Percentiles rank a stretch among this genome's conserved stretches.
Evolutionary conservation across 2,888 invertebrate genomes (phyloP).

Genomic region (Cataglyphis livida): DNA sequence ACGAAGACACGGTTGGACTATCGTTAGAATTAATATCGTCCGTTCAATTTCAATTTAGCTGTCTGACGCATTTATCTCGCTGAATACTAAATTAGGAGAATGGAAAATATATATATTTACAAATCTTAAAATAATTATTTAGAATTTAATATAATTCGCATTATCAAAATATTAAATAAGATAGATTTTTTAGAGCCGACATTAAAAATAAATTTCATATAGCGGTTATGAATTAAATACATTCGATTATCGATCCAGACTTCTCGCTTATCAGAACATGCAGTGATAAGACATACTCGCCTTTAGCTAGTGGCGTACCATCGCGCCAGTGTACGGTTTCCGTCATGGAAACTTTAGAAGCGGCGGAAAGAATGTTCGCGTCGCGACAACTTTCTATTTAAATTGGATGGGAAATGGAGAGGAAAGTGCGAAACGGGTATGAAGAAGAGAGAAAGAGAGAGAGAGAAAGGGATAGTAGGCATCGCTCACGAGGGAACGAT

Average conservation of each 20-base stretch:
- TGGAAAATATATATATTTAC: not conserved
- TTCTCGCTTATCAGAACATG: not conserved
- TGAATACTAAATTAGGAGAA: constrained; percentile 2
- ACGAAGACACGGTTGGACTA: constrained; percentile 34
- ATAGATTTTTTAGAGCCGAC: not conserved
- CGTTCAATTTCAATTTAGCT: constrained; percentile 45
- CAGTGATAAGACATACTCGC: not conserved
- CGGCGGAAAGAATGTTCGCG: constrained; percentile 41
- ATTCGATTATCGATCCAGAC: constrained; percentile 10
- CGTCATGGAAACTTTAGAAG: constrained; percentile 46
- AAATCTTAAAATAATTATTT: not conserved
- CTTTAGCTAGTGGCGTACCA: not conserved
- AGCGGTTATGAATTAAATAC: not conserved
- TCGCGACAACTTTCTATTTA: constrained; percentile 55
- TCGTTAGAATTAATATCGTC: constrained; percentile 46
- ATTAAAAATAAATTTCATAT: not conserved
- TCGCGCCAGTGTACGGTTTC: constrained; percentile 14
- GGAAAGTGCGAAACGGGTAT: constrained; percentile 28
- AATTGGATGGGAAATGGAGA: constrained; percentile 55
- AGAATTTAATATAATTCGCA: not conserved
- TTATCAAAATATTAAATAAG: not conserved
- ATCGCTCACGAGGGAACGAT: constrained; percentile 65
- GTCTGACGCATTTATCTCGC: constrained; percentile 7
- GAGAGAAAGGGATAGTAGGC: constrained; percentile 19
- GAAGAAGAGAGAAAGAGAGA: not conserved